These are phyloP conservation scores for Armadillidium nasatum DNA, from an alignment of 1,140 invertebrate genomes.

Conservation along the genomic window DNA sequence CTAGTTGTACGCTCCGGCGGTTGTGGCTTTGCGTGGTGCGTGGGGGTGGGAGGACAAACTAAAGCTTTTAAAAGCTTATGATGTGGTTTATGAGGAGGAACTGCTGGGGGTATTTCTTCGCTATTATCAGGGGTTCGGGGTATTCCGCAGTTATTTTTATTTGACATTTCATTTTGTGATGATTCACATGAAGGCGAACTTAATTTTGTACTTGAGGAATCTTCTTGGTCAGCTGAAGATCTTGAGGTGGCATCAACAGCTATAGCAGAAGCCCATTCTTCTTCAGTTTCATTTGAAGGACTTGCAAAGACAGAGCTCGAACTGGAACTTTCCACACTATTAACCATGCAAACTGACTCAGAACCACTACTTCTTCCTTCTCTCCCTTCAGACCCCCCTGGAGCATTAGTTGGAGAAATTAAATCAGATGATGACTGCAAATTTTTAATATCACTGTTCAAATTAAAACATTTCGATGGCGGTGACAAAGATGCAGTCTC, in stretches of 20 bases:
- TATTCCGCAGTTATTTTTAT: background rate
- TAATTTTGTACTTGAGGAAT: slow-evolving; percentile 8
- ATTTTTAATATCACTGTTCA: slow-evolving; percentile 19
- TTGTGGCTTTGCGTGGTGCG: slow-evolving; percentile 65
- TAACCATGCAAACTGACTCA: slow-evolving; percentile 45
- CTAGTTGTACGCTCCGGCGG: slow-evolving; percentile 39
- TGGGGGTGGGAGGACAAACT: slow-evolving; percentile 71
- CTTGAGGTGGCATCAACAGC: slow-evolving; percentile 4
- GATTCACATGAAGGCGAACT: slow-evolving; percentile 52
- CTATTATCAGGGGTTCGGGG: slow-evolving; percentile 26
- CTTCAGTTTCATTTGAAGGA: slow-evolving; percentile 31
- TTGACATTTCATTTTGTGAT: slow-evolving; percentile 19
- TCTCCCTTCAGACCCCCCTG: slow-evolving; percentile 28
- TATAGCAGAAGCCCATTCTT: slow-evolving; percentile 21
- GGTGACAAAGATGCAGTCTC: slow-evolving; percentile 32
- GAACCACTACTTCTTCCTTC: slow-evolving; percentile 34
- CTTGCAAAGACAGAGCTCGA: slow-evolving; percentile 47
- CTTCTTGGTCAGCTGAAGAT: background rate
- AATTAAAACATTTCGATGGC: slow-evolving; percentile 28
- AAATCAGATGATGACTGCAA: slow-evolving; percentile 32
- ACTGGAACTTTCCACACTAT: slow-evolving; percentile 46
- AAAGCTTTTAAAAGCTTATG: slow-evolving; percentile 34
- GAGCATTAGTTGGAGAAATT: slow-evolving; percentile 36
- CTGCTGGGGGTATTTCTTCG: slow-evolving; percentile 41
- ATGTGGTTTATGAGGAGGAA: slow-evolving; percentile 39